These are phyloP conservation scores for Labrus mixtus DNA, from an alignment of 2,113 vertebrate species.

Conservation along the genomic window DNA sequence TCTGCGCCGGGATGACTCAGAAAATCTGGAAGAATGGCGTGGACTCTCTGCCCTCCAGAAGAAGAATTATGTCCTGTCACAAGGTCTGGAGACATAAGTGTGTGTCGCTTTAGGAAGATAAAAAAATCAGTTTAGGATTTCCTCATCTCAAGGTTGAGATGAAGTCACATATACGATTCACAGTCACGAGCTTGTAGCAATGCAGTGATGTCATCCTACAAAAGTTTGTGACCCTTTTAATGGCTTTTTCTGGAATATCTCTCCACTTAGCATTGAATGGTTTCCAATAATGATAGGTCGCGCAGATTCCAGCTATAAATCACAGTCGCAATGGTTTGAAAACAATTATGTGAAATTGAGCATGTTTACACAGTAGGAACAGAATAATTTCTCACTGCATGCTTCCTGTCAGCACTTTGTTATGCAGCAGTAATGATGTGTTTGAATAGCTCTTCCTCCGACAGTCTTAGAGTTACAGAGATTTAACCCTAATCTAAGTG, in stretches of 20 bases:
- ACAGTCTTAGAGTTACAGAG: not conserved
- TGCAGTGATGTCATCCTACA: constrained; percentile 61
- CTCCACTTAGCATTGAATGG: constrained; percentile 5
- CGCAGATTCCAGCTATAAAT: constrained; percentile 20
- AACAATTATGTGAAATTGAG: constrained; percentile 10
- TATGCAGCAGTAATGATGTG: constrained; percentile 1
- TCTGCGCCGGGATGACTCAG: constrained; percentile 52
- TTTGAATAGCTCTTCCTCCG: not conserved
- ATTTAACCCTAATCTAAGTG: not conserved
- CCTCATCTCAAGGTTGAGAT: constrained; percentile 40
- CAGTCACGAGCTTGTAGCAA: constrained; percentile 42
- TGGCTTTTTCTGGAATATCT: constrained; percentile 23
- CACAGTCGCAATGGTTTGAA: not conserved
- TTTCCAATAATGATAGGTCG: constrained; percentile 2
- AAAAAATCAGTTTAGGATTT: constrained; percentile 29
- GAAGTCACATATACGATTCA: constrained; percentile 58
- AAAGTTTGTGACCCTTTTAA: constrained; percentile 31
- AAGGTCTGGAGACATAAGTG: constrained; percentile 38
- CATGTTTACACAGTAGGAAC: constrained; percentile 10
- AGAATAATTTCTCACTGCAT: not conserved
- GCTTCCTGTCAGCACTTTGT: constrained; percentile 13
- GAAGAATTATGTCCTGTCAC: constrained; percentile 29
- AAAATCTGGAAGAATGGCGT: constrained; percentile 41
- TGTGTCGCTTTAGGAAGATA: constrained; percentile 39
- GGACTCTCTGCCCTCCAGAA: constrained; percentile 32